phyloP scores from a whole-genome alignment of 1,140 invertebrate genomes.

The Trachelipus rathkii region DNA sequence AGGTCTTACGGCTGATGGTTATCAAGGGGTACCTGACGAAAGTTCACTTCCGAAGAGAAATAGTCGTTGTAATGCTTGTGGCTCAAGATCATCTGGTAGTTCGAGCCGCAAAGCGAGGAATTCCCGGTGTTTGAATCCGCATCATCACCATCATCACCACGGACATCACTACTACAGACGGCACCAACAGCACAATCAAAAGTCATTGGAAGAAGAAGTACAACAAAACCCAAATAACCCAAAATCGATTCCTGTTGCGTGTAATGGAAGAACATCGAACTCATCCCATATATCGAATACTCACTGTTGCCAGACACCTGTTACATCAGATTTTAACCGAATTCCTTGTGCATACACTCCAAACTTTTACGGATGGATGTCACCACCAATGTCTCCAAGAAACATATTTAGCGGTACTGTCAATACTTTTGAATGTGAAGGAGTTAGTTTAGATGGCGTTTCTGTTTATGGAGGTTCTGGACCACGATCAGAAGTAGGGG shows the following conservation, averaged over 20 bases:
- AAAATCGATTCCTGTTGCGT: not conserved
- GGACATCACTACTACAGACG: not conserved
- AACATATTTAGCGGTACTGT: not conserved
- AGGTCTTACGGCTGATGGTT: conserved; percentile 28
- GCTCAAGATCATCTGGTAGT: not conserved
- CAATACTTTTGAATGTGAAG: not conserved
- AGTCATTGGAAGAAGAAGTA: not conserved
- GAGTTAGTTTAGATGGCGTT: not conserved
- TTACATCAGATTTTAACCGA: not conserved
- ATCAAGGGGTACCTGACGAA: not conserved
- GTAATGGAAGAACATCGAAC: not conserved
- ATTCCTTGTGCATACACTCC: not conserved
- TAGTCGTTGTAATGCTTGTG: not conserved
- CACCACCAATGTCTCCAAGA: not conserved
- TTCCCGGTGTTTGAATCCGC: not conserved
- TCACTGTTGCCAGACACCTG: not conserved
- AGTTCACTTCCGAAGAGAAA: not conserved
- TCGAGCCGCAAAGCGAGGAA: not conserved
- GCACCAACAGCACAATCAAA: not conserved
- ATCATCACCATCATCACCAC: not conserved
- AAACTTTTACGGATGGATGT: not conserved
- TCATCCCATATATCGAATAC: not conserved
- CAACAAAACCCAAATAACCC: not conserved
- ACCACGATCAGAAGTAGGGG: not conserved
- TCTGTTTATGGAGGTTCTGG: not conserved